Evolutionary conservation across 2,113 vertebrate genomes (phyloP), one percentile per base, ranked within the genome.

Genomic region (Phyllostomus hastatus): DNA sequence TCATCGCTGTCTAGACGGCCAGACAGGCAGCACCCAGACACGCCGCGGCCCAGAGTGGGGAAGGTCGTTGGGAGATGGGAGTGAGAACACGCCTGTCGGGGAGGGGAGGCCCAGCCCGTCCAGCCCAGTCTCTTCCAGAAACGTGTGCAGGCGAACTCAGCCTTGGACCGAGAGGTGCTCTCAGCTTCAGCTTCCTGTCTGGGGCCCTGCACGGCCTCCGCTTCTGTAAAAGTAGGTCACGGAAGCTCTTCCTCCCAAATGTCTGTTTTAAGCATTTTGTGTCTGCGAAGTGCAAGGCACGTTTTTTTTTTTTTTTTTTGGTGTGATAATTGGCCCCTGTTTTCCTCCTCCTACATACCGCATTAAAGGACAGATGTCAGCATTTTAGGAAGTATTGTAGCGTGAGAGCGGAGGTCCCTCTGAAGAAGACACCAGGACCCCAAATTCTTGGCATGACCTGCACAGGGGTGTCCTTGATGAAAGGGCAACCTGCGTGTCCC

Each of bases 1-100:
- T 99, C 98, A 99, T 98, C 98, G 97, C 98, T 64, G 99, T 99
- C 99, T 99, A 99, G 98, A 99, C 99, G 98, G 93, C 97, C 96
- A 98, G 98, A 98, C 98, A 99, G 98, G 98, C 98, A 98, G 97
- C 97, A 98, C 98, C 98, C 98, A 99, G 98, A 98, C 98, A 98
- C 97, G 96, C 98, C 95, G 93, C 95, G 98, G 98, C 59, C 97
- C 98, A 97, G 97, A 98, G 98, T 95, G 98, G 98, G 95, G 95
- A 98, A 96, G 80, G 95, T 64, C 86, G 69, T 94, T 90, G 78
- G 84, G 85, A 90, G 78, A 48, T 7, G 54, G 91, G 52, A 84
- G 82, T n/a, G 76, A 57, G 67, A 93, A 33, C 6, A 72, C n/a
- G 15, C 33, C 82, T 69, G 0, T 66, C 52, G 82, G 81, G 80